A percentile compares a stretch with the other conserved stretches of the same genome.
phyloP scores from a whole-genome alignment of 2,888 invertebrate species.

The Orthonevra nobilis region DNA sequence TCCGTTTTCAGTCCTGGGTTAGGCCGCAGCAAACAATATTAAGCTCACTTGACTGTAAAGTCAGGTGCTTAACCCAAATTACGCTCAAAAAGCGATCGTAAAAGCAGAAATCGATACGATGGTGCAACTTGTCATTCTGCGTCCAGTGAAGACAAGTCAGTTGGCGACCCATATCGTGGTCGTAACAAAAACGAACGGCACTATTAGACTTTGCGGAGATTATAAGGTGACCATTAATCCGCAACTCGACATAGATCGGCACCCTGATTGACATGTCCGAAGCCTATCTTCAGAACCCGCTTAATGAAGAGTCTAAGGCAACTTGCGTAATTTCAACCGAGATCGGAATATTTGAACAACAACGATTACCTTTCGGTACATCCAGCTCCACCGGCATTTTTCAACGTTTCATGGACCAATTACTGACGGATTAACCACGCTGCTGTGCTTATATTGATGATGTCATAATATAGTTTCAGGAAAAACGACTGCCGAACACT shows the following conservation, averaged over 20 bases:
- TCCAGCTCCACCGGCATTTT: slow-evolving; percentile 21
- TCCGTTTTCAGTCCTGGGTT: no score
- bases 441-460: slow-evolving; percentile 15
- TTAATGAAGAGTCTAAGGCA: slow-evolving; percentile 20
- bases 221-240: slow-evolving; percentile 20
- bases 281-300: slow-evolving; percentile 6
- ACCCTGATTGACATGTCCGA: slow-evolving; percentile 13
- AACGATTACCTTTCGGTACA: slow-evolving; percentile 6
- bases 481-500: no score
- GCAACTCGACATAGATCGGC: slow-evolving; percentile 15
- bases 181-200: slow-evolving; percentile 2
- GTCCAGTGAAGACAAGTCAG: no score
- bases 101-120: no score
- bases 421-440: neutral
- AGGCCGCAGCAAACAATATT: no score
- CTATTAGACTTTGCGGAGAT: slow-evolving; percentile 7
- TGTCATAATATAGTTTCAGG: no score
- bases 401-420: neutral
- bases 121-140: no score
- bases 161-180: slow-evolving; percentile 20
- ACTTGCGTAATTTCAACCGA: slow-evolving; percentile 7
- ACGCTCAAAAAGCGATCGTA: no score
- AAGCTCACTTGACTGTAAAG: no score
- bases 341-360: slow-evolving; percentile 6
- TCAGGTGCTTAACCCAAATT: no score